These are phyloP conservation scores for Hemibagrus guttatus DNA, from an alignment of 2,797 vertebrate genomes.

Conservation along the genomic window DNA sequence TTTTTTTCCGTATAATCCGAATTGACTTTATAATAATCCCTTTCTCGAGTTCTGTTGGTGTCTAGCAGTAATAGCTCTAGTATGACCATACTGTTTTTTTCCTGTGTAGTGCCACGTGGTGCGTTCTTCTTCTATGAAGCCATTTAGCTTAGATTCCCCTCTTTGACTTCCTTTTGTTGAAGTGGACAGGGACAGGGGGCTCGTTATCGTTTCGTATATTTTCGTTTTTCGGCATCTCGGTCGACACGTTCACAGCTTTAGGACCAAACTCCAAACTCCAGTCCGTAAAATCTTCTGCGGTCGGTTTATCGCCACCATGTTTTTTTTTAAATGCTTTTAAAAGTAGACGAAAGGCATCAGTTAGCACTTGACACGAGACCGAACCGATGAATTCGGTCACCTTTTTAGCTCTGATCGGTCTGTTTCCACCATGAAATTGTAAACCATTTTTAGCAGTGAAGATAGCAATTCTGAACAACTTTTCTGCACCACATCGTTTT, in stretches of 20 bases:
- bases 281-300: constrained; percentile 38
- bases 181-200: constrained; percentile 56
- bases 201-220: constrained; percentile 33
- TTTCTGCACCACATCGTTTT: constrained; percentile 61
- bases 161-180: constrained; percentile 54
- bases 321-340: constrained; percentile 48
- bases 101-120: constrained; percentile 53
- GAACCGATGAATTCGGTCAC: constrained; percentile 10
- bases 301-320: constrained; percentile 60
- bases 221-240: neutral
- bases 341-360: constrained; percentile 54
- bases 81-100: constrained; percentile 33
- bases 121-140: constrained; percentile 55
- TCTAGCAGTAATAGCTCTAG: constrained; percentile 14
- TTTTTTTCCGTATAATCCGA: constrained; percentile 31
- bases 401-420: constrained; percentile 57
- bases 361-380: constrained; percentile 76
- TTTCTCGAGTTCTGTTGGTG: neutral
- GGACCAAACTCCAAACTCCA: constrained; percentile 40
- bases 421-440: constrained; percentile 45
- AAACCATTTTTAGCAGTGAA: constrained; percentile 57
- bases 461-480: constrained; percentile 55
- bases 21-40: constrained; percentile 3
- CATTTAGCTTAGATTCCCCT: constrained; percentile 51
- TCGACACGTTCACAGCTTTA: constrained; percentile 38